Evolutionary conservation across 2,888 invertebrate genomes (phyloP).

Genomic region (Heliothis peltigera): DNA sequence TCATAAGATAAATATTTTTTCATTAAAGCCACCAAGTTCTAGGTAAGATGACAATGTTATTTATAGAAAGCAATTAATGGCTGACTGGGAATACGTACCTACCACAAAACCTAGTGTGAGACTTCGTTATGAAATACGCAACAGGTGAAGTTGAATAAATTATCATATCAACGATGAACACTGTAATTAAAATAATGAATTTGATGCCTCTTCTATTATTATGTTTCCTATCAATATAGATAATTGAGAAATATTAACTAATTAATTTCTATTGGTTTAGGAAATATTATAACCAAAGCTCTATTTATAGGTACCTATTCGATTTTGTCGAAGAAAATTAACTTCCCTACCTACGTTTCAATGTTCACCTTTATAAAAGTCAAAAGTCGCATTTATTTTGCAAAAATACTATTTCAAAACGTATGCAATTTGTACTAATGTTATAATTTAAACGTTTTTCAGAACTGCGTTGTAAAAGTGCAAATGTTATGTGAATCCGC

Average conservation of each 20-base stretch:
- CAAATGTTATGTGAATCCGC: slow-evolving; percentile 66
- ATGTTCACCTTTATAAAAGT: too few species aligned
- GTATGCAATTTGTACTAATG: not conserved
- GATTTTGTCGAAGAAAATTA: too few species aligned
- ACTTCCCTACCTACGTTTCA: too few species aligned
- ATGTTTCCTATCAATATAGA: not conserved
- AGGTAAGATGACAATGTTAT: not conserved
- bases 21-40: not conserved
- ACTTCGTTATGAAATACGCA: slow-evolving; percentile 16
- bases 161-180: not conserved
- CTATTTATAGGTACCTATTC: too few species aligned
- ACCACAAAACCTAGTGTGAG: not conserved
- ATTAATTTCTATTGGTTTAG: not conserved
- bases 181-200: slow-evolving; percentile 12
- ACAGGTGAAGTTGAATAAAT: slow-evolving; percentile 27
- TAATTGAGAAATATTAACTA: not conserved
- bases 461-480: slow-evolving; percentile 39
- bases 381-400: too few species aligned
- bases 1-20: not conserved
- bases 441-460: not conserved
- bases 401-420: too few species aligned
- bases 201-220: too few species aligned
- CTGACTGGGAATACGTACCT: accelerated
- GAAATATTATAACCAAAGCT: too few species aligned
- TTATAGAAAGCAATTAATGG: slow-evolving; percentile 6